These are phyloP conservation scores for Coregonus sp. DNA, from an alignment of 2,797 vertebrate genomes.

Conservation along the genomic window DNA sequence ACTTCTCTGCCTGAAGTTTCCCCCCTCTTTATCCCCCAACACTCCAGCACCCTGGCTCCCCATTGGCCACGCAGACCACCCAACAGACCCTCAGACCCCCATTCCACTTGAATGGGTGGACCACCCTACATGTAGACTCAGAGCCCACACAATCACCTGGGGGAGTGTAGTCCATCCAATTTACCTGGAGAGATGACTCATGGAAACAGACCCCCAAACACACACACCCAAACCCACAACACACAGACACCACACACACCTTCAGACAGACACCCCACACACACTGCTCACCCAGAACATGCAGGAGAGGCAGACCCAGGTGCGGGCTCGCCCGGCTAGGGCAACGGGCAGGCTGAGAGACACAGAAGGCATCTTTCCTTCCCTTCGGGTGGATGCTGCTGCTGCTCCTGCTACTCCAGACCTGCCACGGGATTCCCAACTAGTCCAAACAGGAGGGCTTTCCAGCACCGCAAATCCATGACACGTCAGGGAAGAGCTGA, in stretches of 20 bases:
- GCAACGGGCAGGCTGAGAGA: constrained; percentile 77
- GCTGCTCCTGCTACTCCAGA: constrained; percentile 47
- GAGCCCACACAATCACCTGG: too few species aligned
- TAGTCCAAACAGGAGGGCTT: constrained; percentile 57
- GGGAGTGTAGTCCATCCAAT: neutral
- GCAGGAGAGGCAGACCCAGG: constrained; percentile 94
- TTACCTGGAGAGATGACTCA: neutral
- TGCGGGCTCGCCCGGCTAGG: constrained; percentile 78
- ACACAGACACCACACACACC: neutral
- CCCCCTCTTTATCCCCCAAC: constrained; percentile 55
- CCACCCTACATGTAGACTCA: neutral
- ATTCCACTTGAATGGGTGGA: constrained; percentile 29
- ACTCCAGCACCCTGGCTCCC: constrained; percentile 52
- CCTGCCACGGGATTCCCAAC: constrained; percentile 35
- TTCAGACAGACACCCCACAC: too few species aligned
- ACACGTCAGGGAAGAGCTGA: constrained; percentile 41
- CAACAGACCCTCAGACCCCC: constrained; percentile 32
- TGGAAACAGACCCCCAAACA: neutral
- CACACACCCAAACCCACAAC: neutral
- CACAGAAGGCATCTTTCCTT: constrained; percentile 73
- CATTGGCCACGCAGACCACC: constrained; percentile 63
- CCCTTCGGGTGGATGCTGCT: constrained; percentile 38
- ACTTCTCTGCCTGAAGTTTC: constrained; percentile 25
- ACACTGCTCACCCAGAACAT: constrained; percentile 89
- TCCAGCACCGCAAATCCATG: constrained; percentile 65